Evolutionary conservation across 2,113 vertebrate genomes (phyloP), one percentile per base, ranked within the genome.

Genomic region (Oxyura jamaicensis): DNA sequence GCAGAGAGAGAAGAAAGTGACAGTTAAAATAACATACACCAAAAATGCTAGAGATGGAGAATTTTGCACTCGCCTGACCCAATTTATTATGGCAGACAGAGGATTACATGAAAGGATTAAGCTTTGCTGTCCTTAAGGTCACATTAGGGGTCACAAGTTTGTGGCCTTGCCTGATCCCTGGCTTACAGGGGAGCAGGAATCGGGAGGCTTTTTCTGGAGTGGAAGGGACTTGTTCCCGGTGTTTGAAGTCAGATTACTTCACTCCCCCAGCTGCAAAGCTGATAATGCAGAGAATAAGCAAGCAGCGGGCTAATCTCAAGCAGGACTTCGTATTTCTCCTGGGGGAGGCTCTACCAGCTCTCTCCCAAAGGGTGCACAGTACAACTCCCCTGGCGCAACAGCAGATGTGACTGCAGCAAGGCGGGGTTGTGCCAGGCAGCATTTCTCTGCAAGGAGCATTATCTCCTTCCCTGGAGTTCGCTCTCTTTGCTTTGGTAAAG

Each of bases 61-160:
- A 87, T 95, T 97, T 97, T 96, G 83, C 93, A 95, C 92, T 96
- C 78, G 84, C 78, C 74, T 96, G 91, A 95, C 92, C 93, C 91
- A 95, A 87, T 95, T 95, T 96, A 74, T 95, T 89, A 93, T 78
- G 87, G 92, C 93, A 97, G 94, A 89, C 71, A 83, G 95, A 95
- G 82, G 92, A 95, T 96, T 96, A 95, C 93, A 91, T 94, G 94
- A 90, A 94, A 94, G 93, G 94, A 96, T 96, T 95, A 96, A 95
- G 84, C 86, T 92, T 93, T 88, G 78, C 91, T 96, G 94, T 91
- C 89, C 95, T 95, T 76, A 80, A 91, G 87, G 89, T 96, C 92
- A 92, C 36, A 4, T 75, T 83, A 79, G 74, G 85, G 95, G 94
- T 93, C 91, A 81, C 84, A 91, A 91, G 90, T 96, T 46, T 95